These are phyloP conservation scores for Lucilia cuprina DNA, from an alignment of 1,140 invertebrate species.

Conservation along the genomic window DNA sequence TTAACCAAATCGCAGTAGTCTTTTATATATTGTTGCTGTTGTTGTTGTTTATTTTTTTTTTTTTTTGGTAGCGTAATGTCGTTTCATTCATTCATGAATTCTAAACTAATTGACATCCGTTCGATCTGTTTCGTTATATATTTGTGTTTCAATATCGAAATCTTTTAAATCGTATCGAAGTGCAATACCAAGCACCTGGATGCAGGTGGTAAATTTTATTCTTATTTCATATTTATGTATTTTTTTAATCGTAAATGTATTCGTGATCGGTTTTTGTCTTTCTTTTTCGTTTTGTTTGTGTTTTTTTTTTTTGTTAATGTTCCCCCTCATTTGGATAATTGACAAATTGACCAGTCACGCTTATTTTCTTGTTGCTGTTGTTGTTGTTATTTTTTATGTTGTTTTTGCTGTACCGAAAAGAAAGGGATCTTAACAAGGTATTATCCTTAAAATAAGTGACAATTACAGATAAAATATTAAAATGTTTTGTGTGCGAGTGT, in stretches of 20 bases:
- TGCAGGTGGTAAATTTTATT: slow-evolving; percentile 48
- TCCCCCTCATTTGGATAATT: slow-evolving; percentile 57
- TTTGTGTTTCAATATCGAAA: neutral
- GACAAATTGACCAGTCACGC: slow-evolving; percentile 57
- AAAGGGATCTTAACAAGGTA: slow-evolving; percentile 21
- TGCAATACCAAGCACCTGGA: slow-evolving; percentile 49
- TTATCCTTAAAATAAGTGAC: slow-evolving; percentile 33
- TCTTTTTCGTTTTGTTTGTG: neutral
- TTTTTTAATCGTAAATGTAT: slow-evolving; percentile 19
- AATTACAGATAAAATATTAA: slow-evolving; percentile 8
- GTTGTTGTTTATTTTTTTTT: too few species aligned
- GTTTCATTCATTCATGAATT: slow-evolving; percentile 20
- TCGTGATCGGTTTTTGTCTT: slow-evolving; percentile 25
- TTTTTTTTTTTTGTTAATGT: neutral
- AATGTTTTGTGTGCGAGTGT: slow-evolving; percentile 1
- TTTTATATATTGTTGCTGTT: too few species aligned
- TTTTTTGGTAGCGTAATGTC: neutral
- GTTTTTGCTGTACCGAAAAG: neutral
- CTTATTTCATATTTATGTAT: neutral
- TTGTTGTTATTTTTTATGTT: neutral
- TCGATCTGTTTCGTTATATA: neutral
- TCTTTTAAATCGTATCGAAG: neutral
- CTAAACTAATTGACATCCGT: slow-evolving; percentile 34
- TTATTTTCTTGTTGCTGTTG: neutral
- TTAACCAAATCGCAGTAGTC: neutral